Percentiles rank a stretch among this genome's conserved stretches.
These are phyloP conservation scores for Epirrhoe tristata DNA, from an alignment of 2,888 invertebrate genomes.

Conservation along the genomic window DNA sequence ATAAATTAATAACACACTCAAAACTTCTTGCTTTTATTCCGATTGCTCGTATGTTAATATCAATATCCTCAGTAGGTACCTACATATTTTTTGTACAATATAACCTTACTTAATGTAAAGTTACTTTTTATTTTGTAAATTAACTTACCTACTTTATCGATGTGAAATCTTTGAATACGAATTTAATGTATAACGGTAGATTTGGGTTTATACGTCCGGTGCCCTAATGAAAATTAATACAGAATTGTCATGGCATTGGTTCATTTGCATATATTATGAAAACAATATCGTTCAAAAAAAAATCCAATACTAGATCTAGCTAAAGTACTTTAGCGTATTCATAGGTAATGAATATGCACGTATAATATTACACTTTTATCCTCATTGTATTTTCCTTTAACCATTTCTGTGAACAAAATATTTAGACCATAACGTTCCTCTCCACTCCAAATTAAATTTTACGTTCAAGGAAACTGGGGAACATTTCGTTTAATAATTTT, in stretches of 20 bases:
- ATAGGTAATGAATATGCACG: neutral
- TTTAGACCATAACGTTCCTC: slow-evolving; percentile 49
- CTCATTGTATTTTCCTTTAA: slow-evolving; percentile 27
- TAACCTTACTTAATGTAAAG: neutral
- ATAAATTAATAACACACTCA: slow-evolving; percentile 33
- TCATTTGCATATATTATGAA: neutral
- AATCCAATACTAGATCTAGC: too few species aligned
- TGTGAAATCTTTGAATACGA: neutral
- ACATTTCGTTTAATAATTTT: slow-evolving; percentile 57
- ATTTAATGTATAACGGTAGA: neutral
- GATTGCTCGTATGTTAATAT: slow-evolving; percentile 25
- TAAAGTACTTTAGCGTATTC: too few species aligned
- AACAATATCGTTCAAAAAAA: too few species aligned
- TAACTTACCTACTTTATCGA: neutral
- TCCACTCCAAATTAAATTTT: slow-evolving; percentile 53
- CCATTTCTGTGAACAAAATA: slow-evolving; percentile 43
- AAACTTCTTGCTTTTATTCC: slow-evolving; percentile 31
- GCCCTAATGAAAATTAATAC: neutral
- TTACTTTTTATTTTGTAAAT: neutral
- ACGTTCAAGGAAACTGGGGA: slow-evolving; percentile 52
- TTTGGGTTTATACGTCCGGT: slow-evolving; percentile 5
- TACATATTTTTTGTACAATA: too few species aligned
- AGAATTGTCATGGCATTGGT: neutral
- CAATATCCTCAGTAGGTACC: neutral
- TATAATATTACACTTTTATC: slow-evolving; percentile 26